Percentiles rank a stretch among this genome's conserved stretches.
phyloP scores from a whole-genome alignment of 23 tunicate species.

The Halocynthia roretzi region DNA sequence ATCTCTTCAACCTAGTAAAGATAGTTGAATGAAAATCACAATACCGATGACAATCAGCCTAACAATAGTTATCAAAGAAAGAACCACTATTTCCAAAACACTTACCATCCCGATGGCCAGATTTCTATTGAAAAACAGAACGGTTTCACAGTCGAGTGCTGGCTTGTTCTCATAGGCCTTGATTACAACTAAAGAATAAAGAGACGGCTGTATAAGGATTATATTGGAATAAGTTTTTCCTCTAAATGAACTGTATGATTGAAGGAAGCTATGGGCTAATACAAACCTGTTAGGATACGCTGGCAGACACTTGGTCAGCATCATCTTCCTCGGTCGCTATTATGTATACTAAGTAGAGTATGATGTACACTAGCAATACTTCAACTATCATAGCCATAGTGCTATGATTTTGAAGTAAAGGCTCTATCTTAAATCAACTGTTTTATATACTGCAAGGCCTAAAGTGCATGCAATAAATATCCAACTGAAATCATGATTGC shows the following conservation, averaged over 20 bases:
- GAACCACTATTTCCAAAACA: neutral
- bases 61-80: neutral
- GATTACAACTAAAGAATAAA: slow-evolving; percentile 36
- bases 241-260: too few relatives aligned
- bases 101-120: slow-evolving; percentile 26
- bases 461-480: too few relatives aligned
- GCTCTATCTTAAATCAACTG: too few relatives aligned
- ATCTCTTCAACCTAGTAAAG: slow-evolving; percentile 34
- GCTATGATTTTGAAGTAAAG: too few relatives aligned
- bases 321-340: slow-evolving; percentile 29
- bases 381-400: slow-evolving; percentile 27
- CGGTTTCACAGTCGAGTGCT: slow-evolving; percentile 47
- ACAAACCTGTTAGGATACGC: too few relatives aligned
- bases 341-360: slow-evolving; percentile 13
- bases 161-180: slow-evolving; percentile 31
- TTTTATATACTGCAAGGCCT: too few relatives aligned
- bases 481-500: too few relatives aligned
- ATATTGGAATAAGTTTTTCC: too few relatives aligned
- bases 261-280: too few relatives aligned
- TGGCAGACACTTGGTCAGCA: neutral
- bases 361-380: slow-evolving; percentile 8
- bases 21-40: neutral
- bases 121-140: slow-evolving; percentile 34
- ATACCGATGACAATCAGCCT: too few relatives aligned
- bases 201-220: neutral